A percentile compares a stretch with the other conserved stretches of the same genome.
phyloP scores from a whole-genome alignment of 2,797 vertebrate genomes.

The Pantherophis vulpinus region DNA sequence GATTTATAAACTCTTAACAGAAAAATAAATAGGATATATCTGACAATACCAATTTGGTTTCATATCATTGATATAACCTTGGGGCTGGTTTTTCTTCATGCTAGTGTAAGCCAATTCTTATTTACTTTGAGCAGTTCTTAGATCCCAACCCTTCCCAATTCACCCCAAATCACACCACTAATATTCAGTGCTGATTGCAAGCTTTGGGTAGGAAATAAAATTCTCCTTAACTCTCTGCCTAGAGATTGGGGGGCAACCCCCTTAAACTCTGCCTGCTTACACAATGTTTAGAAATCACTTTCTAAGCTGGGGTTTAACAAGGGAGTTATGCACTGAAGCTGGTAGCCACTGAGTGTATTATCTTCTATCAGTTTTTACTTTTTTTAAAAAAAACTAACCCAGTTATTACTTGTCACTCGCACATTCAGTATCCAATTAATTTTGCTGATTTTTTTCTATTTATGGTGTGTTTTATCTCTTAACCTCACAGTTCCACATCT shows the following conservation, averaged over 20 bases:
- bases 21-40: not conserved
- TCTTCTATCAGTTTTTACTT: not conserved
- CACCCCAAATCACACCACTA: not conserved
- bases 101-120: not conserved
- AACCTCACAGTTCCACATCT: not conserved
- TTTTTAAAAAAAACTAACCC: not conserved
- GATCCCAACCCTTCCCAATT: not conserved
- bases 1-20: not conserved
- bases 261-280: not conserved
- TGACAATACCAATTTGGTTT: not conserved
- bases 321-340: not conserved
- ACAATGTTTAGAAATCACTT: not conserved
- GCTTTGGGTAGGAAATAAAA: not conserved
- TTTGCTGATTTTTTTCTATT: not conserved
- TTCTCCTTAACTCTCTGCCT: not conserved
- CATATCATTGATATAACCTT: not conserved
- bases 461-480: not conserved
- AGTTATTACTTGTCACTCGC: not conserved
- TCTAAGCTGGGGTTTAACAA: not conserved
- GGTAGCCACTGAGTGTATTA: not conserved
- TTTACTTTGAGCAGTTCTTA: not conserved
- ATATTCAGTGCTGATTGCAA: not conserved
- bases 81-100: not conserved
- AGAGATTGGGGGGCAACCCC: not conserved
- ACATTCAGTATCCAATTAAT: not conserved